phyloP scores from a whole-genome alignment of 2,113 vertebrate species.

The Labrus mixtus region DNA sequence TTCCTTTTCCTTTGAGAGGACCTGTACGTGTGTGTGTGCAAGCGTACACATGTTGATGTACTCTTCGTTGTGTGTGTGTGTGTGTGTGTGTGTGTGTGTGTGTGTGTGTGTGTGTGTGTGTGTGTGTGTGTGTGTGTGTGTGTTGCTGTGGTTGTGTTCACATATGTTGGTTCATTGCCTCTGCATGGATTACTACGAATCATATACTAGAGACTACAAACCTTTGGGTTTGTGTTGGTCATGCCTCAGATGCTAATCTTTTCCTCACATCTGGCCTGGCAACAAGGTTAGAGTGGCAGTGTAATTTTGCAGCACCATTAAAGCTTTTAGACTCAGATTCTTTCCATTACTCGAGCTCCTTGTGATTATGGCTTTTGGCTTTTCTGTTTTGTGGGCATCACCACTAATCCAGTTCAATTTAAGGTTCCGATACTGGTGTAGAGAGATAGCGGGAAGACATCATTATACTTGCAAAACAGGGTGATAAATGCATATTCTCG shows the following conservation, averaged over 20 bases:
- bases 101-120: conserved; percentile 42
- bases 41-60: conserved; percentile 55
- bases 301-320: conserved; percentile 58
- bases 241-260: conserved; percentile 55
- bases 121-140: conserved; percentile 9
- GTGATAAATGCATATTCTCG: background rate
- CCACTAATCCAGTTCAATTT: conserved; percentile 21
- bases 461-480: background rate
- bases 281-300: conserved; percentile 52
- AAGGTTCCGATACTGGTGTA: conserved; percentile 12
- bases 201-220: conserved; percentile 36
- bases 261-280: conserved; percentile 60
- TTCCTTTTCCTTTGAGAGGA: conserved; percentile 80
- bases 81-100: conserved; percentile 43
- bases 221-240: conserved; percentile 45
- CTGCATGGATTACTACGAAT: conserved; percentile 52
- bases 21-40: conserved; percentile 61
- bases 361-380: conserved; percentile 51
- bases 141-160: conserved; percentile 38
- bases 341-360: conserved; percentile 58
- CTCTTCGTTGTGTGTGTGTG: conserved; percentile 50
- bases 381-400: conserved; percentile 44
- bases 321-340: conserved; percentile 54
- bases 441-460: background rate
- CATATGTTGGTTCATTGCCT: conserved; percentile 49